A percentile compares a stretch with the other conserved stretches of the same genome.
phyloP scores from a whole-genome alignment of 2,797 vertebrate genomes.

The Tangara arthus region DNA sequence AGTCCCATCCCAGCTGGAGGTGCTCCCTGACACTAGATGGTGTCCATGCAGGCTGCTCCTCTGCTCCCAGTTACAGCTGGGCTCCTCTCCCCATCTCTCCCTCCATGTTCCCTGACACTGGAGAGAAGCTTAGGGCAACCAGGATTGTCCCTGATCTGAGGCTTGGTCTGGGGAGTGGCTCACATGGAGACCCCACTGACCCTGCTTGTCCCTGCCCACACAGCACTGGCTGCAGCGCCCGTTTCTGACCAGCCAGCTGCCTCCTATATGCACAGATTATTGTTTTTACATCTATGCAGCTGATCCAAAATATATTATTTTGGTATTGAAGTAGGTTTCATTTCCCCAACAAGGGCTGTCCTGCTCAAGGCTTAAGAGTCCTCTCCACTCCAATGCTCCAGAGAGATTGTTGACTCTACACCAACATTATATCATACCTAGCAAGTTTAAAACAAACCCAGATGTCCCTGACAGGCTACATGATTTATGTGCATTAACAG shows the following conservation, averaged over 20 bases:
- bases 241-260: neutral
- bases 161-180: neutral
- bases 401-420: neutral
- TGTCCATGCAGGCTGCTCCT: neutral
- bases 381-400: neutral
- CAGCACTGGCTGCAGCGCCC: accelerated
- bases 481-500: conserved; percentile 14
- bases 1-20: neutral
- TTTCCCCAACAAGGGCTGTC: neutral
- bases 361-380: neutral
- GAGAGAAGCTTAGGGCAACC: neutral
- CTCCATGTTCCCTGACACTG: accelerated
- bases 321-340: neutral
- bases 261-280: neutral
- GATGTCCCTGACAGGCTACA: neutral
- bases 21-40: neutral
- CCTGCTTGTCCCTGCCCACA: neutral
- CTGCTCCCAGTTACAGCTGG: accelerated
- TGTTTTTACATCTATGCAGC: neutral
- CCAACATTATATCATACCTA: neutral
- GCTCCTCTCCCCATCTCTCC: neutral
- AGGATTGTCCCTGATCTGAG: neutral
- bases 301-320: neutral
- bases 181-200: accelerated
- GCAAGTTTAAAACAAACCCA: conserved; percentile 11